Base-by-base conservation (phyloP, 1,140 invertebrate genomes). In the Tetramorium parvispinum region DNA sequence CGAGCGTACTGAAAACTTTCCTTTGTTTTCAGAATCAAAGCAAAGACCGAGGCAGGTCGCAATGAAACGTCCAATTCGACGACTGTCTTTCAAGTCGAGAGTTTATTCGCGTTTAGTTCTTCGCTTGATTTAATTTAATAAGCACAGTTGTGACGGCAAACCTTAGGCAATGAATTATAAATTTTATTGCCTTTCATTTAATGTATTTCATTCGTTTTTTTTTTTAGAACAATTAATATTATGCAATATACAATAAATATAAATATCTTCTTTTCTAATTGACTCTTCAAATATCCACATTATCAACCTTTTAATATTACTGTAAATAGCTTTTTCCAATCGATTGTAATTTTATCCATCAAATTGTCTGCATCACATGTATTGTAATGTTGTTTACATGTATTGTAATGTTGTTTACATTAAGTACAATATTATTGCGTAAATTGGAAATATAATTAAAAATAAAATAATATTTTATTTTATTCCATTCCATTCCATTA, bases 161-260 rank as follows among this genome's bases (percentile, higher is more conserved):
- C 5, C 6, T 21, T 46, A 21, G 0, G 10, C 8, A 46, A 66
- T 46, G 6, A 24, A 66, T 79, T 66, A 16, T 32, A 40, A 5
- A 79, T 40, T 24, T 53, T 2, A 11, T 32, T 32, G 3, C 32
- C 3, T 76, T 55, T 76, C 6, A 13, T 32, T 13, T 6, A 79
- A 53, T 18, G 51, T 2, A 18, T 59, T 55, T 76, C 11, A 27
- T 27, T 18, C 5, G 18, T n/a, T 53, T 81, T 53, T 68, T n/a
- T 53, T 81, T 53, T 68, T 65, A 63, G 11, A 63, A 27, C 11
- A 16, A 76, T 76, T 61, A 32, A 66, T 18, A 11, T 49, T 79
- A 53, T 13, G 7, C 40, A 10, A 61, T 21, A 49, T 27, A 16
- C 65, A 24, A 65, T 10, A n/a, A n/a, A n/a, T 43, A 37, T 3